Evolutionary conservation across 2,113 vertebrate genomes (phyloP), one percentile per base, ranked within the genome.

Genomic region (Nannospalax galili): DNA sequence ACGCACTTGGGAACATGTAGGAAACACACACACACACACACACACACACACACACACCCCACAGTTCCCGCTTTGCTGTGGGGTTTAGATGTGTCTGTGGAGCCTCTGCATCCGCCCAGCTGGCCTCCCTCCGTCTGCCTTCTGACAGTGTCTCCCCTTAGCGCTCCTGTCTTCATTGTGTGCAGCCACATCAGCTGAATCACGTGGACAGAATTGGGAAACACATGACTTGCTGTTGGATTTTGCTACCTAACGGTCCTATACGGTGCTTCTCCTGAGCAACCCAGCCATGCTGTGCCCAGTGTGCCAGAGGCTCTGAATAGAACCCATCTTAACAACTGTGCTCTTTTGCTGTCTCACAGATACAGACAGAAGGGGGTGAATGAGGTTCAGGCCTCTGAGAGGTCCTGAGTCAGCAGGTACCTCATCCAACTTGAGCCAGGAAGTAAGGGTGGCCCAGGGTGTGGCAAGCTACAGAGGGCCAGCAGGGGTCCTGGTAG

Each of bases 31-130:
- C 72, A 6, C 40, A 42, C 40, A 3, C 40, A 58, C 56, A 58
- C 56, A 58, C 56, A 58, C 56, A 58, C 56, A 58, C 56, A 58
- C 7, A 58, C 56, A 58, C 56, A 58, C 56, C 3, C n/a, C 16
- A 0, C 26, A 1, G 64, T 11, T 20, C 11, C 87, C 7, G 45
- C 58, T 3, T 4, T 20, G 89, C 24, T 10, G 35, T 10, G 2
- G 48, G 0, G 30, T 7, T 1, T 26, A 20, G 40, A 20, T 1
- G 45, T 22, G 5, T 0, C 11, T 1, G 0, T 0, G 28, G 45
- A 42, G 4, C 20, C 30, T 20, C 19, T 28, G 22, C 2, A 1
- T n/a, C 60, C 0, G 0, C 7, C 22, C 6, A 17, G 35, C 17
- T 1, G 30, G 0, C 5, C 52, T 7, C 0, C 17, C 56, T 9